Percentiles rank a stretch among this genome's conserved stretches.
Conservation (phyloP, 2,113 vertebrate genomes). For the Ranitomeya imitator region DNA sequence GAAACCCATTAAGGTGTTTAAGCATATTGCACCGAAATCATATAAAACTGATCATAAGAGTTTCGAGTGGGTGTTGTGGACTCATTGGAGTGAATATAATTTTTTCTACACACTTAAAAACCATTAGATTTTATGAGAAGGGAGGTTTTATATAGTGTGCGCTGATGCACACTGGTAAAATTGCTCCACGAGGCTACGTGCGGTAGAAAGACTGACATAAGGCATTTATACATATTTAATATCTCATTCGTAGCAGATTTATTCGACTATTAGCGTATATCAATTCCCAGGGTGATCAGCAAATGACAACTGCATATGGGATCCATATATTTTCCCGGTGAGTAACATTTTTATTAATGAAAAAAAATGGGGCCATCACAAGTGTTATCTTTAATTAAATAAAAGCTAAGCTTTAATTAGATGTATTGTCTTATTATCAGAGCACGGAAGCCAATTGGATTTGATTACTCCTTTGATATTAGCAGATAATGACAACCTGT, state of each 20-base stretch:
- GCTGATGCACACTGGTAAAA: not conserved
- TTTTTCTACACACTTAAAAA: constrained; percentile 30
- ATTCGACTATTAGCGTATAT: constrained; percentile 14
- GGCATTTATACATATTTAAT: constrained; percentile 49
- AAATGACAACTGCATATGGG: constrained; percentile 35
- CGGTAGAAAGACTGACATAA: constrained; percentile 29
- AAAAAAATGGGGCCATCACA: constrained; percentile 42
- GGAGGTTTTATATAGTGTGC: constrained; percentile 27
- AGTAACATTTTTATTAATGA: constrained; percentile 43
- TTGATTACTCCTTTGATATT: constrained; percentile 40
- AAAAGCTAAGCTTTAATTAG: constrained; percentile 45
- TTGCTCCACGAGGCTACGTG: not conserved
- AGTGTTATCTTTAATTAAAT: constrained; percentile 56
- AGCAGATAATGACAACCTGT: constrained; percentile 39
- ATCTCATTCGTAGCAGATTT: constrained; percentile 1
- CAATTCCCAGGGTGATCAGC: not conserved
- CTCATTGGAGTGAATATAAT: not conserved
- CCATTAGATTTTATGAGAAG: constrained; percentile 16
- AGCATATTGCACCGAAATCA: not conserved
- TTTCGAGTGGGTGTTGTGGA: not conserved
- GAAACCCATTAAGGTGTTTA: constrained; percentile 5
- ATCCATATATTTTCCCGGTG: constrained; percentile 11
- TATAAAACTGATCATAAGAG: constrained; percentile 9
- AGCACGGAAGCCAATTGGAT: constrained; percentile 27
- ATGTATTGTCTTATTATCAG: constrained; percentile 34